phyloP scores from a whole-genome alignment of 2,797 vertebrate genomes.

The Eleutherodactylus coqui region DNA sequence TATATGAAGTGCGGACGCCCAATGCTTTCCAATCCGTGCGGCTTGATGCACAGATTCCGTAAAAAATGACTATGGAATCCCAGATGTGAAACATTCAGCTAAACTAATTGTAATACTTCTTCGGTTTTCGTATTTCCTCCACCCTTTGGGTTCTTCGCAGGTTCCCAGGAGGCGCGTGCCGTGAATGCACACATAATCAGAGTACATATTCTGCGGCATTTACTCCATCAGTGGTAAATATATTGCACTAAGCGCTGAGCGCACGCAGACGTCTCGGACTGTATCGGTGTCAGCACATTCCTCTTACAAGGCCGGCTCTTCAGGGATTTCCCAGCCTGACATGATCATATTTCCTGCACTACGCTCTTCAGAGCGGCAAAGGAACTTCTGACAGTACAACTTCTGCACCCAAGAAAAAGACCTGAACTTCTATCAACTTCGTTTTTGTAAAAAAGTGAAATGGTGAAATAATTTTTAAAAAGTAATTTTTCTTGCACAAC shows the following conservation, averaged over 20 bases:
- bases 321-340: constrained; percentile 5
- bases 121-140: neutral
- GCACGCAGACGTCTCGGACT: neutral
- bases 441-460: neutral
- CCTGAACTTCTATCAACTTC: neutral
- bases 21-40: no score
- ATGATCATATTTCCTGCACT: neutral
- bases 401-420: neutral
- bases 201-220: constrained; percentile 12
- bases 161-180: neutral
- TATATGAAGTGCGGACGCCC: no score
- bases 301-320: constrained; percentile 5
- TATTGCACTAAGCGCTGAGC: neutral
- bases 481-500: no score
- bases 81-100: neutral
- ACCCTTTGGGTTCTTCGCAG: constrained; percentile 1
- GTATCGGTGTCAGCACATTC: constrained; percentile 24
- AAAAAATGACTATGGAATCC: neutral
- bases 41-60: no score
- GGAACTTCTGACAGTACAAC: neutral
- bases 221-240: constrained; percentile 21
- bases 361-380: neutral
- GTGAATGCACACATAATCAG: neutral
- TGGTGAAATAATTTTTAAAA: neutral
- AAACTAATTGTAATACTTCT: neutral